Evolutionary conservation across 2,113 vertebrate species (phyloP).

Genomic region (Rhagologus leucostigma): DNA sequence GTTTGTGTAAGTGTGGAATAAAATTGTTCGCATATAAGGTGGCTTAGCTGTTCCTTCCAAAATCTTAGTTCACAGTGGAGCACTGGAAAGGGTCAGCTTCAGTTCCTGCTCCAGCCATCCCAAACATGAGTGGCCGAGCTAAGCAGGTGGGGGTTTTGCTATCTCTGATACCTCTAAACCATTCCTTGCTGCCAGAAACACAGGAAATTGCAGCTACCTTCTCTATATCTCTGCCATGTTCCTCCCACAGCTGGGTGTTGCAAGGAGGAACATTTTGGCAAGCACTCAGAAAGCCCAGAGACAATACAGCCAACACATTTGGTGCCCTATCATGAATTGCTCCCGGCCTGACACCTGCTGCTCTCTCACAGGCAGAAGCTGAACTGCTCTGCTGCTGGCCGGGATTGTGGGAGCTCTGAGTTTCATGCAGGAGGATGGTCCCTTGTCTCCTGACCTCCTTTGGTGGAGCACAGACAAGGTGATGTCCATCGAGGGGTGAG

Average conservation of each 20-base stretch:
- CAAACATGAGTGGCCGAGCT: neutral
- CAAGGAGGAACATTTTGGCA: neutral
- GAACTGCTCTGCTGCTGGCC: neutral
- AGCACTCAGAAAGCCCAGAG: neutral
- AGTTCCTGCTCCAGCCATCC: neutral
- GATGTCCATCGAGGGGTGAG: neutral
- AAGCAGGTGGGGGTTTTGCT: neutral
- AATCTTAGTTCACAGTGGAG: accelerated
- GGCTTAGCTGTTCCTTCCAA: neutral
- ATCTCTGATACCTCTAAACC: neutral
- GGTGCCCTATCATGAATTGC: neutral
- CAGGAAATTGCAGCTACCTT: neutral
- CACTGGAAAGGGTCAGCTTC: neutral
- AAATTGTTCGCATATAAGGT: neutral
- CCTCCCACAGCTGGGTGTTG: no score
- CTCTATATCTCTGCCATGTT: neutral
- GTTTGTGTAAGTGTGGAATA: neutral
- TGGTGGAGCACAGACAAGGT: neutral
- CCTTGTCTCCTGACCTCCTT: neutral
- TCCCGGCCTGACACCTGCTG: neutral
- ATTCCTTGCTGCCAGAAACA: neutral
- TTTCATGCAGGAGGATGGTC: neutral
- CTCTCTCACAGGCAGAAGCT: neutral
- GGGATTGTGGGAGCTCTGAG: neutral
- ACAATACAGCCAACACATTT: neutral